phyloP scores from a whole-genome alignment of 1,140 invertebrate species.

The Meloidogyne hapla region DNA sequence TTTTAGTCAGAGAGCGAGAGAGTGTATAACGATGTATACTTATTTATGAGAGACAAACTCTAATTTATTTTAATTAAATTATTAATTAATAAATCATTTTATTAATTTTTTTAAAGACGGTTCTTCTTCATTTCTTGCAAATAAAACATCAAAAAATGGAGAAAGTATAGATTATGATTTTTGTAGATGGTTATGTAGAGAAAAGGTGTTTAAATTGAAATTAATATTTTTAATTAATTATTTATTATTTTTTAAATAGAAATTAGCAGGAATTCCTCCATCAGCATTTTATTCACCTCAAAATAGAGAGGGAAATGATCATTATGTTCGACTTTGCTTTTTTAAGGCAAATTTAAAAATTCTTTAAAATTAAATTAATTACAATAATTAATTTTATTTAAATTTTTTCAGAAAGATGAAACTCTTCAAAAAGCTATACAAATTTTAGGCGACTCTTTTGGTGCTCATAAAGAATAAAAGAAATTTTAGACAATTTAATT shows the following conservation, averaged over 20 bases:
- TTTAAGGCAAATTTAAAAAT: constrained; percentile 74
- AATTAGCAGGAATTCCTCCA: constrained; percentile 87
- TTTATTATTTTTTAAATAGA: constrained; percentile 64
- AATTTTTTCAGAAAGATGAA: constrained; percentile 25
- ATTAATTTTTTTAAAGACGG: constrained; percentile 40
- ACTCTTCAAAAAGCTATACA: constrained; percentile 35
- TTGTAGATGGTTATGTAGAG: constrained; percentile 89
- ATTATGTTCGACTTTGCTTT: constrained; percentile 85
- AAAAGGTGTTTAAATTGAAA: constrained; percentile 68
- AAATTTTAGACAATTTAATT: too few relatives aligned
- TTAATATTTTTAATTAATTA: neutral
- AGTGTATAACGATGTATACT: too few relatives aligned
- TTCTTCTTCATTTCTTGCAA: constrained; percentile 34
- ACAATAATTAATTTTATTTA: neutral
- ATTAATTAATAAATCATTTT: too few relatives aligned
- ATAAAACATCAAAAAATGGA: constrained; percentile 29
- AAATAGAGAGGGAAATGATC: constrained; percentile 81
- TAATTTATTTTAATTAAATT: neutral
- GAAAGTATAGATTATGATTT: constrained; percentile 81
- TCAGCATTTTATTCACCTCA: constrained; percentile 83
- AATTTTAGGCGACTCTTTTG: constrained; percentile 26
- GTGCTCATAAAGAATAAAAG: neutral
- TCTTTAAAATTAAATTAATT: neutral
- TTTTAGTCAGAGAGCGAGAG: too few relatives aligned
- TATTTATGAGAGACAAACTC: too few relatives aligned